Evolutionary conservation across 2,113 vertebrate species (phyloP).

Genomic region (Lycaon pictus): DNA sequence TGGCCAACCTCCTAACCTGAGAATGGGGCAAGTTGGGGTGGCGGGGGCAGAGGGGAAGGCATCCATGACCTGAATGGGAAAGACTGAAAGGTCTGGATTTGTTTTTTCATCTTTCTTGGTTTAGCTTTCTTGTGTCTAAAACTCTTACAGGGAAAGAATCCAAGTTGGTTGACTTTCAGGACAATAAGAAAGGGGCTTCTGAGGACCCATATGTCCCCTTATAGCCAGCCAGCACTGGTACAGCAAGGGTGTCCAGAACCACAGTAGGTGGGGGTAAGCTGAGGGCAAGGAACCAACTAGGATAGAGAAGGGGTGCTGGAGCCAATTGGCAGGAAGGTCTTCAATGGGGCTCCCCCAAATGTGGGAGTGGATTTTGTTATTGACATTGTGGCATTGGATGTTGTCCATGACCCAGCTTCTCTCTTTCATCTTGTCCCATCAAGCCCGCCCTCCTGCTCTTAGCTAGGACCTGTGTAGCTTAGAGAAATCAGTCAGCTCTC

Average conservation of each 20-base stretch:
- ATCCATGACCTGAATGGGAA: neutral
- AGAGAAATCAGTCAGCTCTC: neutral
- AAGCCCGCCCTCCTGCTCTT: neutral
- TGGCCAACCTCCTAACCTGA: rapidly evolving
- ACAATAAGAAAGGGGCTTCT: neutral
- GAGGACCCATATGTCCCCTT: neutral
- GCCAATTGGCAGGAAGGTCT: neutral
- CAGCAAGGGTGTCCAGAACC: too few relatives aligned
- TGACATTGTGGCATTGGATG: neutral
- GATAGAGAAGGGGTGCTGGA: neutral
- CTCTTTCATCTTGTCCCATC: neutral
- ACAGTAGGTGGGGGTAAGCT: neutral
- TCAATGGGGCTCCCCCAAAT: neutral
- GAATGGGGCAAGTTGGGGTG: too few relatives aligned
- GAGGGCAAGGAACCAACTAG: neutral
- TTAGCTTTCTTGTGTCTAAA: neutral
- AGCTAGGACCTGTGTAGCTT: neutral
- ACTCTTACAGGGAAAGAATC: neutral
- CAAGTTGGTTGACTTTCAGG: neutral
- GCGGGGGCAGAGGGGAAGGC: neutral
- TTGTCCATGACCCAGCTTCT: neutral
- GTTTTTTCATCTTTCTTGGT: neutral
- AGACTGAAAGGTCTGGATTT: neutral
- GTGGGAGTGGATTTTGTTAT: neutral
- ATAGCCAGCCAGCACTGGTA: neutral